phyloP scores from a whole-genome alignment of 2,888 invertebrate species.

The Melieria crassipennis region DNA sequence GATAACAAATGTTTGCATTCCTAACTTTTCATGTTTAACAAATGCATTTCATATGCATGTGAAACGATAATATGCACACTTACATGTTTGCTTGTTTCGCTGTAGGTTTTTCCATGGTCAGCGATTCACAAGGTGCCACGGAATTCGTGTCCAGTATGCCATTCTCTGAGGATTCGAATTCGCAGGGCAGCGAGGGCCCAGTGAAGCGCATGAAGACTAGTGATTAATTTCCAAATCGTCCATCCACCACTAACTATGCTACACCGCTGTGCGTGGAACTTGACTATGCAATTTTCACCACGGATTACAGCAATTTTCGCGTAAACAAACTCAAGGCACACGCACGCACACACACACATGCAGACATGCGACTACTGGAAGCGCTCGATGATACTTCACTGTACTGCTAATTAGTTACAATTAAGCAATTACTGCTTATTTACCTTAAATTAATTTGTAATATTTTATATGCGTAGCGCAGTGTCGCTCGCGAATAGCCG shows the following conservation, averaged over 20 bases:
- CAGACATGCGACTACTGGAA: constrained; percentile 3
- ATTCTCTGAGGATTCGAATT: constrained; percentile 91
- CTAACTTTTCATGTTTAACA: background rate
- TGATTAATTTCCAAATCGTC: constrained; percentile 50
- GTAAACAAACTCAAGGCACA: background rate
- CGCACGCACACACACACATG: constrained; percentile 4
- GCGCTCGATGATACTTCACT: background rate
- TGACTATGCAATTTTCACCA: constrained; percentile 21
- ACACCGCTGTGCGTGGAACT: constrained; percentile 19
- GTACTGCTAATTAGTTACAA: constrained; percentile 19
- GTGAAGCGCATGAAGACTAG: constrained; percentile 83
- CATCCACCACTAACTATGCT: background rate
- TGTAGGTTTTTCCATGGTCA: constrained; percentile 87
- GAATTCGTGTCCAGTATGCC: constrained; percentile 89
- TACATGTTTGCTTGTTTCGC: constrained; percentile 28
- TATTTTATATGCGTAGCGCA: constrained; percentile 20
- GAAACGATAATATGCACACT: background rate
- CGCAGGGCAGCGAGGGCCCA: constrained; percentile 81
- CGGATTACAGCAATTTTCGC: constrained; percentile 3
- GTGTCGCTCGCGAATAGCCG: constrained; percentile 20
- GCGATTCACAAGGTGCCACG: constrained; percentile 88
- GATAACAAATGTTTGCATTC: constrained; percentile 42
- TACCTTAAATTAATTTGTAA: constrained; percentile 19
- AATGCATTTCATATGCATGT: background rate
- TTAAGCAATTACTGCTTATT: constrained; percentile 25